These are phyloP conservation scores for Triplophysa dalaica DNA, from an alignment of 2,113 vertebrate species.

Conservation along the genomic window DNA sequence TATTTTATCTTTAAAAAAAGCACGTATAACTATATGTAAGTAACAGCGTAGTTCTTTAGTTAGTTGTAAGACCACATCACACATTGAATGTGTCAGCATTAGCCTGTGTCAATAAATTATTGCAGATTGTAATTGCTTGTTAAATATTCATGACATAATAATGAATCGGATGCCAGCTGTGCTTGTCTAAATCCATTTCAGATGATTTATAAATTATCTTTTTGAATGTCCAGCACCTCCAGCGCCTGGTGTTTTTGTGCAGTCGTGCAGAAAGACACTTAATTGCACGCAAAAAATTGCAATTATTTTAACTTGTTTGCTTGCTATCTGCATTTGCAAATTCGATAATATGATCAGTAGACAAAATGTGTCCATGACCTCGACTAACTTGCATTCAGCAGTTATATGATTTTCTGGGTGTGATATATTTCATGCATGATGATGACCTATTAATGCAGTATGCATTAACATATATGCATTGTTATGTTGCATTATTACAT, in stretches of 20 bases:
- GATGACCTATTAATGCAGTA: neutral
- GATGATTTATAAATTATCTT: slow-evolving; percentile 34
- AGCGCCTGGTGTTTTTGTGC: neutral
- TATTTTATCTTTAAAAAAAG: no score
- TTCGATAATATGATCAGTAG: neutral
- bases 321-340: slow-evolving; percentile 16
- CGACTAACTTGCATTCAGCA: neutral
- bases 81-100: neutral
- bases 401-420: neutral
- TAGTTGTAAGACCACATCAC: neutral
- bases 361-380: neutral
- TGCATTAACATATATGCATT: neutral
- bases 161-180: slow-evolving; percentile 29
- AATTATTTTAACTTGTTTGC: slow-evolving; percentile 8
- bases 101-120: neutral
- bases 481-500: neutral
- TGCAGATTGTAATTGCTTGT: slow-evolving; percentile 17
- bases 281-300: neutral
- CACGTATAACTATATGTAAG: no score
- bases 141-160: slow-evolving; percentile 28
- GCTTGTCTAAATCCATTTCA: slow-evolving; percentile 31
- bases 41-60: neutral
- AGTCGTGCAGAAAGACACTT: slow-evolving; percentile 22
- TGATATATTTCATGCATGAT: no score
- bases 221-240: slow-evolving; percentile 15